Base-by-base conservation (phyloP, 1,140 invertebrate species). In the Cotesia typhae region DNA sequence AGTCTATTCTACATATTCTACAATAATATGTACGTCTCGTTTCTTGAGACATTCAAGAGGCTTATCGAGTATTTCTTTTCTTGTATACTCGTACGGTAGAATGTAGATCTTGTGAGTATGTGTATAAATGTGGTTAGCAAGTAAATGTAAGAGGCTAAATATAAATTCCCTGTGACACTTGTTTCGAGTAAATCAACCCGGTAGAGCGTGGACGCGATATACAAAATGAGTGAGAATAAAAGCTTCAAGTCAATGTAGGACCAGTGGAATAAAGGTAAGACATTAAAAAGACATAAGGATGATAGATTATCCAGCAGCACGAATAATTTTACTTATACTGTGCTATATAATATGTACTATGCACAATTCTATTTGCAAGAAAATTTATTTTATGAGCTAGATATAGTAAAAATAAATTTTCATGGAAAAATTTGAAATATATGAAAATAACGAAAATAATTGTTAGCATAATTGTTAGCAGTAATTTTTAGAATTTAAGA, bases 101-200 rank as follows among this genome's bases (percentile, higher is more conserved):
- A 47, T 47, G 5, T 47, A 47, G 6, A 47, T 47, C 10, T 7
- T 47, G 5, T 47, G 10, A 9, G 10, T 47, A 6, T 47, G 41
- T 47, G 10, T 47, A 47, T 47, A 47, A 47, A 47, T 47, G 41
- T 47, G 41, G 7, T 47, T 47, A 47, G 41, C 41, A 47, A 47
- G 41, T 47, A 12, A 63, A 66, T 70, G 64, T 66, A 76, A 74
- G 47, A 61, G 63, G 53, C 67, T 77, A 79, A 79, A 78, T 79
- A 79, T 79, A 79, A 74, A 73, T 77, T 73, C 72, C 68, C 76
- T 69, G 80, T 82, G 81, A 83, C 82, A 84, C 82, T 84, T 84
- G 82, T 84, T 84, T 81, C 81, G 76, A 81, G 82, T 84, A 84
- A 84, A 84, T 84, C 82, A 84, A 80, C 72, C 73, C 41, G 76